Evolutionary conservation across 2,888 invertebrate genomes (phyloP), one percentile per base, ranked within the genome.

Genomic region (Ochropleura leucogaster): DNA sequence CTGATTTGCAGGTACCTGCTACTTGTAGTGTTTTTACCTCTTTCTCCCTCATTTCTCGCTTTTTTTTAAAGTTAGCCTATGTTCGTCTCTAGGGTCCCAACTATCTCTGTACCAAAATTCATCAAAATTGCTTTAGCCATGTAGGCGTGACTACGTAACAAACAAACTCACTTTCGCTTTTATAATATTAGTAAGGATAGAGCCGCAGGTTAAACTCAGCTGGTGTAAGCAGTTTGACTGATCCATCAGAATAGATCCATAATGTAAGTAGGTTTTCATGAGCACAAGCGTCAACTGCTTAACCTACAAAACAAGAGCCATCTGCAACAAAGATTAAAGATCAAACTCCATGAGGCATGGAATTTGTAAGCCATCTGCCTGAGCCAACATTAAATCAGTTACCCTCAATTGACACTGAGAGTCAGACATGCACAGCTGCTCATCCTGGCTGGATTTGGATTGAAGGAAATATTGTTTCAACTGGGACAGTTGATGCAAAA

Each of bases 401-500:
- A 84, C 85, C 87, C 85, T 79, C 85, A 86, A 85, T 85, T 85
- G 87, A 85, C 82, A 84, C 74, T 69, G 51, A 40, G 84, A 72
- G 68, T 72, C 3, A 30, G 30, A 30, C 64, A 71, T 59, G 49
- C 10, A 42, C 77, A 82, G 79, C 85, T 86, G 85, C 73, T 72
- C 51, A 77, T 76, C 72, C 67, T 3, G 14, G 30, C 16, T 60
- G 68, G 8, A 55, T 63, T 53, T 14, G 70, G 66, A 77, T 68
- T 68, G 57, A 40, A 60, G 66, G 46, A 60, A 16, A 69, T 64
- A 57, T 64, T 47, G 18, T 30, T 16, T 9, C n/a, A 46, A 64
- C 30, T 7, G 47, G 16, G 14, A 7, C 4, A 9, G 20, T 49
- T 70, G 0, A 9, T 20, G 70, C 20, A 42, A 69, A 30, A 55